Percentiles rank a stretch among this genome's conserved stretches.
phyloP scores from a whole-genome alignment of 2,797 vertebrate species.

The Trachurus trachurus region DNA sequence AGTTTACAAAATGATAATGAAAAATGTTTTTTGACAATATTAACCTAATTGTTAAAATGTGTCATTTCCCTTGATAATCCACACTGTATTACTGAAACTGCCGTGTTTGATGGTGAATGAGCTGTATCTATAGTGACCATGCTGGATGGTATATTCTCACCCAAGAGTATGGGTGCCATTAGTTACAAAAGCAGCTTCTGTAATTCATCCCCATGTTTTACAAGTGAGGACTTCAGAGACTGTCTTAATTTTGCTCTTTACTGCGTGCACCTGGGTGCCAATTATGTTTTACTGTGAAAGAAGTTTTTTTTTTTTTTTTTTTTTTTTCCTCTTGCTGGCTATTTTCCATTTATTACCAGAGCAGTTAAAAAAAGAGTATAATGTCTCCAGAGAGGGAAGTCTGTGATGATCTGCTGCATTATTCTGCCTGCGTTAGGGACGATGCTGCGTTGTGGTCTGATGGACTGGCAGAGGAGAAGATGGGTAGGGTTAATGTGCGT shows the following conservation, averaged over 20 bases:
- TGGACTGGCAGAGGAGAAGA: constrained; percentile 50
- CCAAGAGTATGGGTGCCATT: constrained; percentile 5
- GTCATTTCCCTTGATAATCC: neutral
- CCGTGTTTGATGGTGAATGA: neutral
- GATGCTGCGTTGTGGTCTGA: constrained; percentile 47
- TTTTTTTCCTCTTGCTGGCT: constrained; percentile 29
- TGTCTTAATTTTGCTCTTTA: constrained; percentile 62
- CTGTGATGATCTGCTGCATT: constrained; percentile 48
- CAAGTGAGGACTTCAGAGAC: constrained; percentile 50
- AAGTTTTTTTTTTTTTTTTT: constrained; percentile 31
- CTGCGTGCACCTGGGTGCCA: constrained; percentile 66
- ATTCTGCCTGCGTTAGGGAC: constrained; percentile 42
- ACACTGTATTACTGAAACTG: neutral
- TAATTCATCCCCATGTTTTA: constrained; percentile 59
- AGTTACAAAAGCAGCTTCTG: constrained; percentile 30
- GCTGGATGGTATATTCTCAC: constrained; percentile 16
- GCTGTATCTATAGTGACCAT: neutral
- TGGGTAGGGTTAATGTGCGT: constrained; percentile 20
- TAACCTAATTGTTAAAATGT: neutral
- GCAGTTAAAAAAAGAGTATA: constrained; percentile 21
- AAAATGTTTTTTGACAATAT: neutral
- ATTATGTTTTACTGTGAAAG: constrained; percentile 77
- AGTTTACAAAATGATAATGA: neutral
- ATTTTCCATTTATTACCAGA: constrained; percentile 54
- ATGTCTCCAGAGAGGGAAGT: constrained; percentile 38